phyloP scores from a whole-genome alignment of 2,113 vertebrate species.

The Siniperca chuatsi region DNA sequence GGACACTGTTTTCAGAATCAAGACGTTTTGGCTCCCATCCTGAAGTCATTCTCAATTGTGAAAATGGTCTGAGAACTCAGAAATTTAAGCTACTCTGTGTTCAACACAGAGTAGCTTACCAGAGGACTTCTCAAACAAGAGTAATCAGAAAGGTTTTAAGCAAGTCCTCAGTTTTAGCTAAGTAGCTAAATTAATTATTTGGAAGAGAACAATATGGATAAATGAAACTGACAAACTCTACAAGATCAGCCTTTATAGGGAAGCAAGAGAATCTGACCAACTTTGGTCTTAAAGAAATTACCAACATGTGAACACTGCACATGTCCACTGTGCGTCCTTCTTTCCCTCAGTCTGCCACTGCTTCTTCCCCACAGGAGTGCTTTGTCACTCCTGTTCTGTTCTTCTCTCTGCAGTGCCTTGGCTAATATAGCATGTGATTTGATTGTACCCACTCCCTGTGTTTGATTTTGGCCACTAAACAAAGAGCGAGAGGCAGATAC shows the following conservation, averaged over 20 bases:
- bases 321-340: neutral
- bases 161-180: neutral
- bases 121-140: neutral
- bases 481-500: too few relatives aligned
- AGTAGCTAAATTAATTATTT: neutral
- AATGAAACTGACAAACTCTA: neutral
- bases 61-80: too few relatives aligned
- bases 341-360: neutral
- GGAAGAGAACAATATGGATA: neutral
- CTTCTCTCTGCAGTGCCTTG: conserved; percentile 3
- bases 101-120: neutral
- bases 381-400: conserved; percentile 14
- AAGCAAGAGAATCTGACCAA: neutral
- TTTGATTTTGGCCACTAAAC: too few relatives aligned
- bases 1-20: too few relatives aligned
- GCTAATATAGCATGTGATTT: conserved; percentile 41
- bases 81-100: too few relatives aligned
- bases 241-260: neutral
- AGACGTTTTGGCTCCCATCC: too few relatives aligned
- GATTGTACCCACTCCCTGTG: conserved; percentile 15
- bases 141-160: neutral
- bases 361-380: neutral
- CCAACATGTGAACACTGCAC: too few relatives aligned
- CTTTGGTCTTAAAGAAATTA: neutral
- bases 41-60: too few relatives aligned